Evolutionary conservation across 1,140 invertebrate species (phyloP).

Genomic region (Drosophila teissieri): DNA sequence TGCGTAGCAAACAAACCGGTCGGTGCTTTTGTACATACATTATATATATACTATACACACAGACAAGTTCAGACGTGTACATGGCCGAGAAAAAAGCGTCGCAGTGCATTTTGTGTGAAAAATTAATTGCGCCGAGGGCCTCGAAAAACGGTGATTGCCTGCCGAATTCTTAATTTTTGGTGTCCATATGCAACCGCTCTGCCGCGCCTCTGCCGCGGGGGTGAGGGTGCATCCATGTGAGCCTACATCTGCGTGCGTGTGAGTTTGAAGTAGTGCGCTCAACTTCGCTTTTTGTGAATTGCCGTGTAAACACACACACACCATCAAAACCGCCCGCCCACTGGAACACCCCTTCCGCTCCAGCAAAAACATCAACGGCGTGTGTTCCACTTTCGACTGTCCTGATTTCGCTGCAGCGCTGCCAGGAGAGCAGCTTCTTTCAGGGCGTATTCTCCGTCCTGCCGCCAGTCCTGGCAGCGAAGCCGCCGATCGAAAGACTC

Average conservation of each 20-base stretch:
- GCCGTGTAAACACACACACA: constrained; percentile 56
- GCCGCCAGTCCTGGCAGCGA: constrained; percentile 1
- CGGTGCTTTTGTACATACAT: constrained; percentile 51
- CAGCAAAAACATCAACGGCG: not conserved
- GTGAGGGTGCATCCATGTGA: constrained; percentile 37
- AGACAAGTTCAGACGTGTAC: constrained; percentile 37
- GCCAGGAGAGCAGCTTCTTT: constrained; percentile 24
- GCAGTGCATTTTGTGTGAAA: constrained; percentile 22
- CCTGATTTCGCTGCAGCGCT: constrained; percentile 58
- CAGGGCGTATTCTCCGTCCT: constrained; percentile 36
- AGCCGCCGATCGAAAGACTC: constrained; percentile 10
- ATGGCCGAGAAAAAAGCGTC: constrained; percentile 62
- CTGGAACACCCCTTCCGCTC: constrained; percentile 3
- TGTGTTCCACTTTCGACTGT: constrained; percentile 73
- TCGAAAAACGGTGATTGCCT: constrained; percentile 23
- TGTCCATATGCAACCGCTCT: constrained; percentile 61
- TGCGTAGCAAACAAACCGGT: constrained; percentile 79
- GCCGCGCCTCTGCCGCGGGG: constrained; percentile 43
- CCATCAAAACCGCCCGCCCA: constrained; percentile 3
- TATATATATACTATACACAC: constrained; percentile 62
- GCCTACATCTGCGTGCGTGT: constrained; percentile 9
- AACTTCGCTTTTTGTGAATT: constrained; percentile 71
- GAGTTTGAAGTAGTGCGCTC: constrained; percentile 45
- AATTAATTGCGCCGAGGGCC: constrained; percentile 11
- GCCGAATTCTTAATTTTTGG: constrained; percentile 28